A percentile compares a stretch with the other conserved stretches of the same genome.
Conservation (phyloP, 2,113 vertebrate species). For the Urocynchramus pylzowi region DNA sequence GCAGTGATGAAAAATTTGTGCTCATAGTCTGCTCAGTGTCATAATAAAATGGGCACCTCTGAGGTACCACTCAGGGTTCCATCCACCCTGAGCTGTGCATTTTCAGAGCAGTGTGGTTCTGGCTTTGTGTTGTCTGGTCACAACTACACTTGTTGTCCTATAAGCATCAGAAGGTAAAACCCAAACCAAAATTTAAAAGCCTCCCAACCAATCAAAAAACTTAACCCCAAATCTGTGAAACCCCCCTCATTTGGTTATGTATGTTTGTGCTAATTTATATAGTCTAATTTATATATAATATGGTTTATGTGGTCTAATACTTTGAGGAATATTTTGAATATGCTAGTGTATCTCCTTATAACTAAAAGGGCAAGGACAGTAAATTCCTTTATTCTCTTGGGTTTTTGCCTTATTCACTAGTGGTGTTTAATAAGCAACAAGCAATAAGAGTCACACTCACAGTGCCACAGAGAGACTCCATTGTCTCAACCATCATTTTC, state of each 20-base stretch:
- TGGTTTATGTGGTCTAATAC: not conserved
- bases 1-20: not conserved
- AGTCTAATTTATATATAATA: not conserved
- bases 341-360: not conserved
- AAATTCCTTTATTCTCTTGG: not conserved
- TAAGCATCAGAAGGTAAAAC: not conserved
- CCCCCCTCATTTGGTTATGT: fast-evolving
- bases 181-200: not conserved
- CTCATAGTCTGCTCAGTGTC: not conserved
- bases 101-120: not conserved
- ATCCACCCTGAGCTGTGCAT: not conserved
- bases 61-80: not conserved
- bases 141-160: not conserved
- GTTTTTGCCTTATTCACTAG: not conserved
- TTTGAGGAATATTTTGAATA: not conserved
- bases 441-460: not conserved
- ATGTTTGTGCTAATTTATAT: not conserved
- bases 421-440: not conserved
- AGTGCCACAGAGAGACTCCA: not conserved
- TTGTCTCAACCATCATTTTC: not conserved
- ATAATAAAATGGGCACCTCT: not conserved
- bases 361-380: not conserved
- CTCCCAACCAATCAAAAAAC: not conserved
- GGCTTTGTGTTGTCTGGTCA: not conserved
- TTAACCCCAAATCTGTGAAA: too few species aligned